Evolutionary conservation across 2,113 vertebrate species (phyloP).

Genomic region (Felis catus): F.catus_Fca126_mat1.0 CM031413.1:19042501-19043000

Average conservation of each 20-base stretch:
- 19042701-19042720: background rate
- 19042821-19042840: background rate
- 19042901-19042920: background rate
- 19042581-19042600: background rate
- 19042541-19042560: background rate
- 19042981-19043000: too few species aligned
- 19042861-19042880: background rate
- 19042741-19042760: background rate
- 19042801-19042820: background rate
- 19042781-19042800: background rate
- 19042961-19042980: too few species aligned
- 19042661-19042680: background rate
- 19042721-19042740: background rate
- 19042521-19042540: background rate
- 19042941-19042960: too few species aligned
- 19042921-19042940: background rate
- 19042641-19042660: background rate
- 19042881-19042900: background rate
- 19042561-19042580: background rate
- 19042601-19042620: background rate
- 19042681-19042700: background rate
- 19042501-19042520: background rate
- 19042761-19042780: background rate
- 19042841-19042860: background rate
- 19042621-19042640: slow-evolving; percentile 19